These are phyloP conservation scores for Hesperia comma DNA, from an alignment of 2,888 invertebrate genomes.

Conservation along the genomic window DNA sequence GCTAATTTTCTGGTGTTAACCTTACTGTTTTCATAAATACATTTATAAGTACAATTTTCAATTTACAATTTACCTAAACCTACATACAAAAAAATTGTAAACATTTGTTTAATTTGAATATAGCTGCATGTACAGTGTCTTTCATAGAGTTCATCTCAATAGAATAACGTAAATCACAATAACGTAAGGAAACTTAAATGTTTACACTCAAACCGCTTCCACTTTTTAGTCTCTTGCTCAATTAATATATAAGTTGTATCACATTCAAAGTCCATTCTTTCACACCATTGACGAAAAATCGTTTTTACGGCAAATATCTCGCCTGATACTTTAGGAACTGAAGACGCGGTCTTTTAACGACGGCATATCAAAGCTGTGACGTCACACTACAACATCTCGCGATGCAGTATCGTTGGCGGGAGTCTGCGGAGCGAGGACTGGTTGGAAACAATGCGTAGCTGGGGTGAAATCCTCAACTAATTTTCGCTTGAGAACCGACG, in stretches of 20 bases:
- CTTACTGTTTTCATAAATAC: conserved; percentile 84
- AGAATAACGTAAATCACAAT: conserved; percentile 53
- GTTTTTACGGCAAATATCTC: conserved; percentile 55
- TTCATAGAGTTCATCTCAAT: conserved; percentile 60
- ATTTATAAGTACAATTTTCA: conserved; percentile 74
- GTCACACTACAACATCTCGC: conserved; percentile 86
- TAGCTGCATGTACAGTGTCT: conserved; percentile 69
- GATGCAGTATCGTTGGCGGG: conserved; percentile 70
- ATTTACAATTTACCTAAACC: conserved; percentile 77
- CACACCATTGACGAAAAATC: conserved; percentile 48
- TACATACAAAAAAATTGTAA: conserved; percentile 68
- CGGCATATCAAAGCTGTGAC: conserved; percentile 85
- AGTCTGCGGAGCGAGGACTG: conserved; percentile 82
- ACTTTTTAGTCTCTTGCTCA: conserved; percentile 51
- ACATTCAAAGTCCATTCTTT: conserved; percentile 53
- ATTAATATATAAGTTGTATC: conserved; percentile 49
- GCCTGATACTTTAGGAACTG: conserved; percentile 80
- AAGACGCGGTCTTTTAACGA: conserved; percentile 82
- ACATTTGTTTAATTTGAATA: conserved; percentile 63
- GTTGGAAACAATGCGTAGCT: conserved; percentile 82
- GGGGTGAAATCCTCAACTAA: conserved; percentile 85
- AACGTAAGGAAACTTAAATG: conserved; percentile 37
- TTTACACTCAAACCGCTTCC: conserved; percentile 47
- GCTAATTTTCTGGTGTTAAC: conserved; percentile 82
- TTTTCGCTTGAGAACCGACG: conserved; percentile 85